Percentiles rank a stretch among this genome's conserved stretches.
Conservation (phyloP, 2,797 vertebrate species). For the Lateolabrax maculatus region DNA sequence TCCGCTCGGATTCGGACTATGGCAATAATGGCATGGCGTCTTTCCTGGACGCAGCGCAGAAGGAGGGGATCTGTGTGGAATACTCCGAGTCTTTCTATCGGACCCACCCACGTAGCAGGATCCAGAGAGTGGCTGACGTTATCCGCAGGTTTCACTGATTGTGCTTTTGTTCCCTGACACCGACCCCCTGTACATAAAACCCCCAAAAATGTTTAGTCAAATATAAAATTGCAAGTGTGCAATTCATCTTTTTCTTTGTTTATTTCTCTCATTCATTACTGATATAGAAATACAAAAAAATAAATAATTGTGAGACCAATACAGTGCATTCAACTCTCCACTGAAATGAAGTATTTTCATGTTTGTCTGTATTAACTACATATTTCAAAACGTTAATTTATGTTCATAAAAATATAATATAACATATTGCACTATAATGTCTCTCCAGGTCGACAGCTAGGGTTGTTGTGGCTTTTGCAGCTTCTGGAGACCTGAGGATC, state of each 20-base stretch:
- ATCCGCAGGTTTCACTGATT: constrained; percentile 65
- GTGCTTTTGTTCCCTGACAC: not conserved
- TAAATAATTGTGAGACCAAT: not conserved
- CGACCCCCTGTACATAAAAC: not conserved
- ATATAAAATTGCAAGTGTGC: not conserved
- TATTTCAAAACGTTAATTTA: too few relatives aligned
- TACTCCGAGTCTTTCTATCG: constrained; percentile 75
- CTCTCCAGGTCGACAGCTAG: constrained; percentile 70
- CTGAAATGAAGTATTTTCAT: too few relatives aligned
- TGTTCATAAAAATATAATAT: not conserved
- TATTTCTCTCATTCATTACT: not conserved
- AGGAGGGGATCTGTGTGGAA: constrained; percentile 79
- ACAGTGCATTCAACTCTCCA: too few relatives aligned
- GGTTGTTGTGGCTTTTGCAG: constrained; percentile 71
- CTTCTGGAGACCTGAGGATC: constrained; percentile 62
- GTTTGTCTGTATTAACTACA: not conserved
- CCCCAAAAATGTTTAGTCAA: not conserved
- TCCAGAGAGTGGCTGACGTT: constrained; percentile 72
- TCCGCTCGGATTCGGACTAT: constrained; percentile 81
- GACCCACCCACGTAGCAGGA: constrained; percentile 62
- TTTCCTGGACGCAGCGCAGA: constrained; percentile 71
- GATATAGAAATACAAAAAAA: not conserved
- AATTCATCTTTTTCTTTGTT: not conserved
- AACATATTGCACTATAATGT: not conserved
- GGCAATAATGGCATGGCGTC: constrained; percentile 81